Evolutionary conservation across 2,113 vertebrate genomes (phyloP).

Genomic region (Collichthys lucidus): DNA sequence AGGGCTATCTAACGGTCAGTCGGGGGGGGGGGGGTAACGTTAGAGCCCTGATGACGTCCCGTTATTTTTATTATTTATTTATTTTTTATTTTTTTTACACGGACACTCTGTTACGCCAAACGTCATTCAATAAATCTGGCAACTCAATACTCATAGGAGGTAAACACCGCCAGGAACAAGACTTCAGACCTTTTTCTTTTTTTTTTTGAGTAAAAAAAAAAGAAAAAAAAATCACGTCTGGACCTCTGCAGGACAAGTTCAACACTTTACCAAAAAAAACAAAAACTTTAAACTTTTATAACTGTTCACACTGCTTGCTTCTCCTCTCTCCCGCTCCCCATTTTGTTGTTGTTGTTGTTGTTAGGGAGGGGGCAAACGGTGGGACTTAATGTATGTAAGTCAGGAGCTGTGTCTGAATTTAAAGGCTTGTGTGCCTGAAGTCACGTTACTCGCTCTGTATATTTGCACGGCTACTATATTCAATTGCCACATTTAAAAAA

Average conservation of each 20-base stretch:
- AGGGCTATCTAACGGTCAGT: slow-evolving; percentile 63
- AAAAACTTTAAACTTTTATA: slow-evolving; percentile 12
- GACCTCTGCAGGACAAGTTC: background rate
- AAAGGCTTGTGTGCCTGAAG: background rate
- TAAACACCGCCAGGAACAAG: background rate
- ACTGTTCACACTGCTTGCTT: background rate
- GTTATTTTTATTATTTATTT: slow-evolving; percentile 38
- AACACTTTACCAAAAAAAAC: slow-evolving; percentile 3
- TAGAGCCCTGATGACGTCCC: slow-evolving; percentile 55
- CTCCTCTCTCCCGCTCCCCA: background rate
- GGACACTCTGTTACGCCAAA: slow-evolving; percentile 42
- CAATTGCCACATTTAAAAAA: slow-evolving; percentile 16
- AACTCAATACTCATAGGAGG: background rate
- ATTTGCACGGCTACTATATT: slow-evolving; percentile 17
- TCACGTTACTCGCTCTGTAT: background rate
- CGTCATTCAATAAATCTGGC: slow-evolving; percentile 52
- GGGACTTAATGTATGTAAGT: background rate
- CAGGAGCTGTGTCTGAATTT: no score
- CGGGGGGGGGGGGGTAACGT: slow-evolving; percentile 16
- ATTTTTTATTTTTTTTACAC: background rate
- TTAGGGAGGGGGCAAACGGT: no score
- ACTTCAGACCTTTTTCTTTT: background rate
- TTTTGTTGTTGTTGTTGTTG: no score
- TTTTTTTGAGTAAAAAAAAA: no score
- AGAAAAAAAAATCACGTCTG: background rate